Base-by-base conservation (phyloP, 2,797 vertebrate genomes). In the Ctenosaura bakeri region DNA sequence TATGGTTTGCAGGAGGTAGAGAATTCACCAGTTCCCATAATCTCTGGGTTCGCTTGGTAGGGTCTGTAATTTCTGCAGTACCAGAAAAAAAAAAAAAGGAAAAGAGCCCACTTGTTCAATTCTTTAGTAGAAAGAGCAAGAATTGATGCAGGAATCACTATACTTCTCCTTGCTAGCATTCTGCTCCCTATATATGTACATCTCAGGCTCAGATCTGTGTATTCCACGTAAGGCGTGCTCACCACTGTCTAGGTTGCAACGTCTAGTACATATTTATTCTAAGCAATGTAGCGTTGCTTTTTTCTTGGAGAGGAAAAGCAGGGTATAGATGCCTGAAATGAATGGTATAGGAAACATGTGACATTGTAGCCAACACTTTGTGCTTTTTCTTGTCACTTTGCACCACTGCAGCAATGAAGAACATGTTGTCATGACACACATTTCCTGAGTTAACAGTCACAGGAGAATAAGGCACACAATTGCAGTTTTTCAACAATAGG, bases 1-100 rank as follows among this genome's bases (percentile, higher is more conserved):
- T 96, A 0, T 98, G 98, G 96, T 99, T 99, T 1, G 98, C 97
- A 0, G 97, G 90, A 0, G 98, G 98, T 85, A 99, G 96, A 6
- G 97, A 95, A 46, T 93, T 96, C 83, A 99, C 98, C 95, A 99
- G 96, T 86, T 98, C 98, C 54, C 92, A 97, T 93, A 99, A 91
- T n/a, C 97, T 98, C 35, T 94, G 97, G 59, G 97, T 96, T 52
- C 97, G 97, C 91, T 97, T 95, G 16, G 2, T 90, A 0, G 93
- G 96, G 86, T 99, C 98, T 83, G 95, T 95, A 46, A 98, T 91
- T 93, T 99, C 99, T 99, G 92, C 4, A 35, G 79, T 16, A 10
- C 59, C 59, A 50, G 35, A 80, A 71, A n/a, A 50, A 22, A 52
- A 46, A 52, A 83, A 71, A 38, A 52, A 26, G 50, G 54, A 62